phyloP scores from a whole-genome alignment of 1,140 invertebrate species.

The Caenorhabditis inopinata region DNA sequence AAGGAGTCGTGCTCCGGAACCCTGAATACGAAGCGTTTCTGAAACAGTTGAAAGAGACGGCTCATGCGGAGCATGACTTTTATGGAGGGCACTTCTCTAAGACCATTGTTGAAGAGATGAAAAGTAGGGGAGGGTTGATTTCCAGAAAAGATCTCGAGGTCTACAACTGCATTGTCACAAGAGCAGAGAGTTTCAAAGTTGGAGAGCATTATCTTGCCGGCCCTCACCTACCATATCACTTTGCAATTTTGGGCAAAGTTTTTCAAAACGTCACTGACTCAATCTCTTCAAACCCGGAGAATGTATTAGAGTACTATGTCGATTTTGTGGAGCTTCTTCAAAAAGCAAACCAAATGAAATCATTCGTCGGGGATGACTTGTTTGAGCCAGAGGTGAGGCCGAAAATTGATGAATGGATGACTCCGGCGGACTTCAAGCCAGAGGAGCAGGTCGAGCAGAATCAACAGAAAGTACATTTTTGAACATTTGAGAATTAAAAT shows the following conservation, averaged over 20 bases:
- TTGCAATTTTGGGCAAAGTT: neutral
- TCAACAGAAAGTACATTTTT: neutral
- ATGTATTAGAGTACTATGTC: neutral
- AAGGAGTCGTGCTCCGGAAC: neutral
- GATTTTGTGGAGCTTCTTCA: neutral
- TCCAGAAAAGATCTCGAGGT: neutral
- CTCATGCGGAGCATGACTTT: neutral
- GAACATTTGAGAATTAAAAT: neutral
- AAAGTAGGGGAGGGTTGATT: neutral
- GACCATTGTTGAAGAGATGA: neutral
- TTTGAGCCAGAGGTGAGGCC: slow-evolving; percentile 10
- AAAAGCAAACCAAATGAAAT: neutral
- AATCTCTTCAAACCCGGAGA: neutral
- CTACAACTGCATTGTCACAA: slow-evolving; percentile 2
- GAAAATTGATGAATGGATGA: neutral
- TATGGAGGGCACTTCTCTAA: neutral
- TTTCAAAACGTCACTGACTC: neutral
- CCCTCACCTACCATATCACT: neutral
- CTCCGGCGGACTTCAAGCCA: neutral
- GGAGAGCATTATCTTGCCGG: neutral
- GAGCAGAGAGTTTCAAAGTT: neutral
- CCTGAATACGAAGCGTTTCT: neutral
- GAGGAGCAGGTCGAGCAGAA: neutral
- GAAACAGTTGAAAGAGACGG: neutral
- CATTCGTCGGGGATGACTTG: neutral